Base-by-base conservation (phyloP, 2,888 invertebrate genomes). In the Dryobota labecula region DNA sequence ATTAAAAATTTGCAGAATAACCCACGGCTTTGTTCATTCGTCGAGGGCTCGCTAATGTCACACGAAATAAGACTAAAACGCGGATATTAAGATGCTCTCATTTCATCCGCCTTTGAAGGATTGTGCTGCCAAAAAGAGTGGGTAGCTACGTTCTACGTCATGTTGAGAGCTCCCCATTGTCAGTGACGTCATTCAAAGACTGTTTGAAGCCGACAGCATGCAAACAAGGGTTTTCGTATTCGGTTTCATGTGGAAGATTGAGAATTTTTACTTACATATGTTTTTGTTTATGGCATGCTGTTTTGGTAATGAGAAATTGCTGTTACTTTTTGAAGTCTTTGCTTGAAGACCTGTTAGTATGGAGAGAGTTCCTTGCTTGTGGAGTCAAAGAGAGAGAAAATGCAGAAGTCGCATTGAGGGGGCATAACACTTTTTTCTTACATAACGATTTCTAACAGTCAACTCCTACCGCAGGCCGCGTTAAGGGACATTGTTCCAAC, bases 31-130 rank as follows among this genome's bases (percentile, higher is more conserved):
- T 90, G 86, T 91, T 90, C 89, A 76, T 85, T 80, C 84, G 82
- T 63, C 85, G 85, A 88, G 89, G 85, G 88, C 88, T 90, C 88
- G 90, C 90, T 94, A 94, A 94, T 93, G 94, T 93, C 92, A 93
- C 92, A 89, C 91, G 89, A 94, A 95, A 95, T 94, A 94, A 95
- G 94, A 93, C 91, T 93, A 94, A 94, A 95, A 94, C 93, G 91
- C 90, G 92, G 89, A 92, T 94, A 94, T 94, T 94, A 95, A 94
- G 95, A 94, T 92, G 93, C 94, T 78, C 80, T 83, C 80, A 78
- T 80, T 80, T 79, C 94, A 94, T 94, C 83, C 81, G 90, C 92
- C 92, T 95, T 94, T 94, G 93, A 94, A 91, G 93, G 89, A 91
- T 91, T 89, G 87, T 87, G 78, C 84, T 86, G 90, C 92, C 93